Evolutionary conservation across 2,113 vertebrate species (phyloP).

Genomic region (Tetrao urogallus): DNA sequence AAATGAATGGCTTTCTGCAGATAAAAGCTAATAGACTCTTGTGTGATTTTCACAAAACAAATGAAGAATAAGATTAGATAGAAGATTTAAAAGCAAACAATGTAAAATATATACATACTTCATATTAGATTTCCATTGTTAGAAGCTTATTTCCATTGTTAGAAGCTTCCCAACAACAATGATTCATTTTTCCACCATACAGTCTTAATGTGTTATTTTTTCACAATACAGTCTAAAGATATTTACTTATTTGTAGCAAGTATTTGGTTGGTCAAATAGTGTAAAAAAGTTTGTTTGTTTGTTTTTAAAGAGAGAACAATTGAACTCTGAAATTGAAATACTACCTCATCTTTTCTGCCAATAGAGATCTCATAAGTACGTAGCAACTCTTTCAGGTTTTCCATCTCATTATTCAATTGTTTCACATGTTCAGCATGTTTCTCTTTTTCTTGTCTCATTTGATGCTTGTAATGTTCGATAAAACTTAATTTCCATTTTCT

Average conservation of each 20-base stretch:
- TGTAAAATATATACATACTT: not conserved
- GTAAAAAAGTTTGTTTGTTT: not conserved
- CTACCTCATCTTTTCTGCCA: slow-evolving; percentile 93
- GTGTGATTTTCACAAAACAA: not conserved
- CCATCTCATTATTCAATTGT: slow-evolving; percentile 81
- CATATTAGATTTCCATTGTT: not conserved
- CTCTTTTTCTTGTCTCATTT: slow-evolving; percentile 88
- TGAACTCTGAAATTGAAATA: not conserved
- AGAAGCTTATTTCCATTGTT: not conserved
- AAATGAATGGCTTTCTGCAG: not conserved
- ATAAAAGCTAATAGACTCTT: not conserved
- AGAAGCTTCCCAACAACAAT: not conserved
- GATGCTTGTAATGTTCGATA: slow-evolving; percentile 87
- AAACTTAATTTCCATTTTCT: slow-evolving; percentile 90
- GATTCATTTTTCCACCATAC: not conserved
- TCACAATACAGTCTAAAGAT: not conserved
- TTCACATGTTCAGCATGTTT: slow-evolving; percentile 77
- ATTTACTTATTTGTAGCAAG: not conserved
- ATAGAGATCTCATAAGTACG: slow-evolving; percentile 86
- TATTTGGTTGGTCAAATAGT: not conserved
- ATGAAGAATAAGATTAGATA: not conserved
- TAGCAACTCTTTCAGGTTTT: slow-evolving; percentile 85
- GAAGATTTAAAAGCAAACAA: not conserved
- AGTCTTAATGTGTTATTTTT: not conserved
- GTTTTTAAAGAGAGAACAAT: not conserved